Conservation (phyloP, 2,888 invertebrate species). For the Lepidocyrtinus sp. region DNA sequence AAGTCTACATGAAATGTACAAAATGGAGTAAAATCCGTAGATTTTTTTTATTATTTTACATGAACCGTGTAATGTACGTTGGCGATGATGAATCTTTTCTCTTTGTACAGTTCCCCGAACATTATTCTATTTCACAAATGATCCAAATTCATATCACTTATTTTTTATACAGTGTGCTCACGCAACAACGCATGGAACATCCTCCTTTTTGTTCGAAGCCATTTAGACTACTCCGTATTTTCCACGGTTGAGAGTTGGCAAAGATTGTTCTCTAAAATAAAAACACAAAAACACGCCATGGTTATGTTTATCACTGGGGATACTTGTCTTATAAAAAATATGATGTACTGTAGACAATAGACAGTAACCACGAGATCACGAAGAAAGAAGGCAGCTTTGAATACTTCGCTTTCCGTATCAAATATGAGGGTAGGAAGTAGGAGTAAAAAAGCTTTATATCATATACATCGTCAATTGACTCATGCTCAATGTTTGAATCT, state of each 20-base stretch:
- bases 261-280: no score
- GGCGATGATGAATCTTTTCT: slow-evolving; percentile 40
- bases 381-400: not conserved
- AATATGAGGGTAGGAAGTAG: no score
- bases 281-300: no score
- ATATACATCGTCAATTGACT: no score
- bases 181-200: slow-evolving; percentile 42
- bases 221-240: not conserved
- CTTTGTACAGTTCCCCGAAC: not conserved
- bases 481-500: no score
- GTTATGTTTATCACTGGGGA: no score
- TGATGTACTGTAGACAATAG: no score
- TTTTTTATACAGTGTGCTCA: slow-evolving; percentile 18
- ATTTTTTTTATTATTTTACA: not conserved
- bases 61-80: slow-evolving; percentile 26
- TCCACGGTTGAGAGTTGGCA: no score
- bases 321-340: not conserved
- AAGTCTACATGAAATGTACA: no score
- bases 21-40: not conserved
- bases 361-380: not conserved
- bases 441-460: no score
- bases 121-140: slow-evolving; percentile 42
- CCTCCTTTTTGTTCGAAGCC: slow-evolving; percentile 22
- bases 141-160: slow-evolving; percentile 44
- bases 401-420: no score